phyloP scores from a whole-genome alignment of 2,888 invertebrate species.

The Sialis fuliginosa region DNA sequence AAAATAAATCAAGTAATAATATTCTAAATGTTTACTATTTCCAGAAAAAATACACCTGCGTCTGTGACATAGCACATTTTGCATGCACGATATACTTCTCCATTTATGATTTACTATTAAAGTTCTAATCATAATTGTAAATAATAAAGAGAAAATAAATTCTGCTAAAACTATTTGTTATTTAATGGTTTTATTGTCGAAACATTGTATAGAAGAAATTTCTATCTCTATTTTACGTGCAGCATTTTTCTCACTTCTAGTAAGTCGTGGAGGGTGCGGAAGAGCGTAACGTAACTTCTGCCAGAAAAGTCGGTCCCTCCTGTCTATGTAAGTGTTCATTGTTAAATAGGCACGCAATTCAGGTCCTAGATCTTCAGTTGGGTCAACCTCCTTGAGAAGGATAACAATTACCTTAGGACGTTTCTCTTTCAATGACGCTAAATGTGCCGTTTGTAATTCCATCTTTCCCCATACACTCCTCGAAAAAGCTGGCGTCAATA shows the following conservation, averaged over 20 bases:
- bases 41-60: no score
- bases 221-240: no score
- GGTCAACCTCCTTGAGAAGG: constrained; percentile 48
- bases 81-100: no score
- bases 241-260: neutral
- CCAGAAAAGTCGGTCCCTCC: constrained; percentile 75
- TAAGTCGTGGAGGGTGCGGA: constrained; percentile 32
- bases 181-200: no score
- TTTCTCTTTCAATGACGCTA: constrained; percentile 46
- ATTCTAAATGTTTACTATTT: no score
- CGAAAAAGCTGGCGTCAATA: constrained; percentile 53
- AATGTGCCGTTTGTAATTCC: constrained; percentile 60
- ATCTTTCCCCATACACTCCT: constrained; percentile 58
- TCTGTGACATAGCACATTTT: no score
- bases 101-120: no score
- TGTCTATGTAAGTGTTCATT: constrained; percentile 63
- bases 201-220: no score
- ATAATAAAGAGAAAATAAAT: no score
- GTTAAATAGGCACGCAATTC: constrained; percentile 52
- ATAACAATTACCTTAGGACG: constrained; percentile 54
- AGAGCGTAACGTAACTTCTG: constrained; percentile 55
- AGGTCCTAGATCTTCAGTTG: constrained; percentile 38
- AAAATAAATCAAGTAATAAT: no score
- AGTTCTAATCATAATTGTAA: no score
- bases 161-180: no score